Evolutionary conservation across 1,140 invertebrate species (phyloP).

Genomic region (Bombus terrestris): DNA sequence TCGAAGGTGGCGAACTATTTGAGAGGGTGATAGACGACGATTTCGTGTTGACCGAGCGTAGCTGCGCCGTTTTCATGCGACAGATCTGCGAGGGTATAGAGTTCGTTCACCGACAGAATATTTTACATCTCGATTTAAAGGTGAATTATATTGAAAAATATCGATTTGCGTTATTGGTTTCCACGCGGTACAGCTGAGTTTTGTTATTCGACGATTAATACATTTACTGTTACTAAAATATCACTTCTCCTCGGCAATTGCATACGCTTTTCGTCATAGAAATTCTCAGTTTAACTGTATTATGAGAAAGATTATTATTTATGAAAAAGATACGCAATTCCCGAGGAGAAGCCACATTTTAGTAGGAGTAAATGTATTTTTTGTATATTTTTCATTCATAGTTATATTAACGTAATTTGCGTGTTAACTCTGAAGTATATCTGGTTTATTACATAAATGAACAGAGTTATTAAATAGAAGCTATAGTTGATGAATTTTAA

Average conservation of each 20-base stretch:
- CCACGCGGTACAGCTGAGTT: neutral
- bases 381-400: no score
- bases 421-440: no score
- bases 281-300: no score
- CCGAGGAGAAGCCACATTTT: no score
- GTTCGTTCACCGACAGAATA: conserved; percentile 97
- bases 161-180: neutral
- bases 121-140: conserved; percentile 98
- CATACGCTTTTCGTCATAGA: no score
- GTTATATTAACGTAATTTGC: no score
- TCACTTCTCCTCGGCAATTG: neutral
- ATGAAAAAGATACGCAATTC: no score
- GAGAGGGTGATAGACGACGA: conserved; percentile 99
- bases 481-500: no score
- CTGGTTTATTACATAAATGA: no score
- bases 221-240: neutral
- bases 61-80: conserved; percentile 97
- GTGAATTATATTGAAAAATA: conserved; percentile 78
- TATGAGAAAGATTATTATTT: no score
- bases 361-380: no score
- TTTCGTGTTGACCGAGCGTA: conserved; percentile 97
- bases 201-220: neutral
- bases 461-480: no score
- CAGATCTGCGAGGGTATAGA: conserved; percentile 98
- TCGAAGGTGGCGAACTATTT: conserved; percentile 98